phyloP scores from a whole-genome alignment of 2,113 vertebrate genomes.

The Peromyscus leucopus region DNA sequence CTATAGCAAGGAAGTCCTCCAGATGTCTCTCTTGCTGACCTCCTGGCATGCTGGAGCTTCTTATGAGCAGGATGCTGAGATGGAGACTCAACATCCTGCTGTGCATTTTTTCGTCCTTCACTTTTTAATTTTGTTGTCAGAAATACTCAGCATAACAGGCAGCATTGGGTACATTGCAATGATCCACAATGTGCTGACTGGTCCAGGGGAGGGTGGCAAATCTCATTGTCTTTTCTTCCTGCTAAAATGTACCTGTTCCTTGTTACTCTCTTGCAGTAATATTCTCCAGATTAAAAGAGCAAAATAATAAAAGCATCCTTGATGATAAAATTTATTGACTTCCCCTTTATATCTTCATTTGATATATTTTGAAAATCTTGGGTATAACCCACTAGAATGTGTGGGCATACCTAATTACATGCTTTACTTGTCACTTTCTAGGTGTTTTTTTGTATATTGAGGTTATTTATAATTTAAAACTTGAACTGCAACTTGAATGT shows the following conservation, averaged over 20 bases:
- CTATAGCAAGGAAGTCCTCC: neutral
- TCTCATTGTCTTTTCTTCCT: neutral
- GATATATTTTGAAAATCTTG: slow-evolving; percentile 11
- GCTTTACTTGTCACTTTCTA: slow-evolving; percentile 68
- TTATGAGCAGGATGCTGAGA: neutral
- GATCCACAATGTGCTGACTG: neutral
- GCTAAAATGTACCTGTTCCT: neutral
- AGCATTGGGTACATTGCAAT: neutral
- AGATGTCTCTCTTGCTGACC: neutral
- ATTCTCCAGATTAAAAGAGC: neutral
- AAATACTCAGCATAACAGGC: neutral
- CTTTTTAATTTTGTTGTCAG: neutral
- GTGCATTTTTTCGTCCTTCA: neutral
- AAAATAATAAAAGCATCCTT: neutral
- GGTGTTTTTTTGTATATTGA: slow-evolving; percentile 54
- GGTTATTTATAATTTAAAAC: slow-evolving; percentile 56
- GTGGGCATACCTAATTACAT: neutral
- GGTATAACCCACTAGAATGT: neutral
- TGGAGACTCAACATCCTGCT: too few species aligned
- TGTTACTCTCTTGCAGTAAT: neutral
- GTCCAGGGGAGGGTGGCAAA: too few species aligned
- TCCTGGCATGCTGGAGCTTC: neutral
- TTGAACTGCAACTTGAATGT: slow-evolving; percentile 47
- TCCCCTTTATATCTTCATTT: slow-evolving; percentile 19
- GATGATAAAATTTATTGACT: neutral